Evolutionary conservation across 2,113 vertebrate genomes (phyloP).

Genomic region (Mormoops blainvillei): DNA sequence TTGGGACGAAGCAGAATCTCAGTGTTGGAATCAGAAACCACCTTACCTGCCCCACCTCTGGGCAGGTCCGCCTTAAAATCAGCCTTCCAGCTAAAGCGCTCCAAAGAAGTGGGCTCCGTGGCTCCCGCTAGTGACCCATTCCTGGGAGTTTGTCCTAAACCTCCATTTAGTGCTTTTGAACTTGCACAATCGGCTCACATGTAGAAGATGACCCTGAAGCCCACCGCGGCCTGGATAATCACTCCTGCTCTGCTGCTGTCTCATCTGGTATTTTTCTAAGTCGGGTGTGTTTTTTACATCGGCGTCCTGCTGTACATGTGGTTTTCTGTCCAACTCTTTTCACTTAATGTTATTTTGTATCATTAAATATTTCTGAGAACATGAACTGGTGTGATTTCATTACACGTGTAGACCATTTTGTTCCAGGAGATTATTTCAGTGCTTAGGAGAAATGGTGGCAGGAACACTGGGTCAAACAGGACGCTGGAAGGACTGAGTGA

Average conservation of each 20-base stretch:
- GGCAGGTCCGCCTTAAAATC: background rate
- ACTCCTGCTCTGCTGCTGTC: rapidly evolving
- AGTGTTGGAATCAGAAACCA: background rate
- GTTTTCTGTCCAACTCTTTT: background rate
- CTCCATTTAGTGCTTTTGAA: background rate
- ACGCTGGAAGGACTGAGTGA: too few relatives aligned
- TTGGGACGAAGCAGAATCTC: background rate
- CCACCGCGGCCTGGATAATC: rapidly evolving
- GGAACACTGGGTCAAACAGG: background rate
- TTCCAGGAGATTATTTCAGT: background rate
- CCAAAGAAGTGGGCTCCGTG: rapidly evolving
- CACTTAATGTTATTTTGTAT: background rate
- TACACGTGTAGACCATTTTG: background rate
- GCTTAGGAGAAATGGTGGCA: background rate
- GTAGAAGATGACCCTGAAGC: background rate
- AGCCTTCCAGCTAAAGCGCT: background rate
- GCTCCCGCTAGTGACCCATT: rapidly evolving
- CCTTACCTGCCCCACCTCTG: rapidly evolving
- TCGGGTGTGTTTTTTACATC: background rate
- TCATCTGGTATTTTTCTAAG: rapidly evolving
- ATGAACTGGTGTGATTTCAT: background rate
- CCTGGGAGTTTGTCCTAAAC: background rate
- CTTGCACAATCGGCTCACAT: rapidly evolving
- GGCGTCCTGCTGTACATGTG: background rate
- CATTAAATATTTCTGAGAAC: conserved; percentile 41